Conservation (phyloP, 2,113 vertebrate genomes). For the Hydrolagus affinis region DNA sequence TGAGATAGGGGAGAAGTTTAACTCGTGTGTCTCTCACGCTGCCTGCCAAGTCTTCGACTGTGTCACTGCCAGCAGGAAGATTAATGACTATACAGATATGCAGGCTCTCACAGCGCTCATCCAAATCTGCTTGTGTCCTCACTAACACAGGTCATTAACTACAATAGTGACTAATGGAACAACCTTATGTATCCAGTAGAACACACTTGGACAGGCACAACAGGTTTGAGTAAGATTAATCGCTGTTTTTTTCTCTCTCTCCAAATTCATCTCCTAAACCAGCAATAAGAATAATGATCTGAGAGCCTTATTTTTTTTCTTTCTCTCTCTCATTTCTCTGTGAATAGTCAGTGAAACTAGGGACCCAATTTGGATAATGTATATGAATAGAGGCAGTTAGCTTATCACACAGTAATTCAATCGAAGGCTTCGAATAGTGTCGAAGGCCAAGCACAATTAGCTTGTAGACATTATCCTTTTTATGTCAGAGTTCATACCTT, state of each 20-base stretch:
- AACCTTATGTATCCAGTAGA: background rate
- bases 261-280: background rate
- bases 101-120: background rate
- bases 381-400: background rate
- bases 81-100: constrained; percentile 38
- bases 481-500: background rate
- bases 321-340: background rate
- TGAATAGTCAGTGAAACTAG: background rate
- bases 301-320: background rate
- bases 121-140: constrained; percentile 6
- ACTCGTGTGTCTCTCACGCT: background rate
- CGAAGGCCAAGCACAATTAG: background rate
- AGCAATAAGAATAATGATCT: background rate
- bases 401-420: too few relatives aligned
- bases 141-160: constrained; percentile 24
- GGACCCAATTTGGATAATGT: too few relatives aligned
- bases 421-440: background rate
- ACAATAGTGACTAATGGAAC: background rate
- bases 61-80: constrained; percentile 37
- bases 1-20: background rate
- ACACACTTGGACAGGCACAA: background rate
- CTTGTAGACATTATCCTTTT: background rate
- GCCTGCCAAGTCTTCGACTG: background rate
- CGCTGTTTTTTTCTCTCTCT: background rate
- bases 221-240: background rate